These are phyloP conservation scores for Orthosia incerta DNA, from an alignment of 2,888 invertebrate genomes.

Conservation along the genomic window DNA sequence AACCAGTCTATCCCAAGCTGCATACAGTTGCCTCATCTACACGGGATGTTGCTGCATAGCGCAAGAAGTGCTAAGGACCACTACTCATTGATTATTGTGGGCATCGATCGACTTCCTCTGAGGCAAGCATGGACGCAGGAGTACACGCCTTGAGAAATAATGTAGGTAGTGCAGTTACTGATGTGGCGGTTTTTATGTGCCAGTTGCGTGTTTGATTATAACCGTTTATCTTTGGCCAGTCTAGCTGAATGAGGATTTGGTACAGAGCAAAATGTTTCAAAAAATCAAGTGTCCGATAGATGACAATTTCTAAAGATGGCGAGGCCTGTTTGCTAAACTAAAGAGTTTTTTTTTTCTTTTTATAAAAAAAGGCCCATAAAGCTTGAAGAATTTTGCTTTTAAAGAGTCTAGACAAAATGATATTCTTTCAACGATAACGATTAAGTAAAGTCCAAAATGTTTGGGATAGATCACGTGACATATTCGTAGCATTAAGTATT, in stretches of 20 bases:
- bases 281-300: neutral
- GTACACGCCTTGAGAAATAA: conserved; percentile 5
- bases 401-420: too few species aligned
- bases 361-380: too few species aligned
- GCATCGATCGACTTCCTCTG: conserved; percentile 38
- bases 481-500: too few species aligned
- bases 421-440: too few species aligned
- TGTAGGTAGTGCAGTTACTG: neutral
- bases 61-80: conserved; percentile 1
- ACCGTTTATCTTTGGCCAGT: neutral
- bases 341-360: too few species aligned
- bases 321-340: neutral
- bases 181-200: neutral
- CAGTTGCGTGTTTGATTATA: too few species aligned
- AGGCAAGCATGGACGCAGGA: conserved; percentile 33
- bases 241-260: neutral
- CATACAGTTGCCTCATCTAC: conserved; percentile 32
- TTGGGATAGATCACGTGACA: too few species aligned
- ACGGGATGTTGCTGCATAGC: conserved; percentile 52
- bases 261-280: neutral
- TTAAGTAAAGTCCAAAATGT: too few species aligned
- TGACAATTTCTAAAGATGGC: too few species aligned
- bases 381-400: too few species aligned
- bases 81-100: conserved; percentile 48
- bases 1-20: conserved; percentile 19